Evolutionary conservation across 1,140 invertebrate genomes (phyloP).

Genomic region (Polypedilum vanderplanki): DNA sequence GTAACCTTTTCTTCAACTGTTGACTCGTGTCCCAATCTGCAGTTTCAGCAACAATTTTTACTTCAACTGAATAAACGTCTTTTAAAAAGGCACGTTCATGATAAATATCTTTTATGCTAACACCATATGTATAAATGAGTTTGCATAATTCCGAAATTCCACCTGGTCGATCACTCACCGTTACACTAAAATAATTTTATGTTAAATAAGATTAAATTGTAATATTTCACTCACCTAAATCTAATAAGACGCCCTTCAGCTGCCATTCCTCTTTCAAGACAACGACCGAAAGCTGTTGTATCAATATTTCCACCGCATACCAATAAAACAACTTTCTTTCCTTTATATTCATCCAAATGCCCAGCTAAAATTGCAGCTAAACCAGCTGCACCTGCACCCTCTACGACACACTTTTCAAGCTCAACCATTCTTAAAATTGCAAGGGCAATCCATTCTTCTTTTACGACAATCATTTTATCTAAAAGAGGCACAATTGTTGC

Average conservation of each 20-base stretch:
- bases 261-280: conserved; percentile 81
- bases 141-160: conserved; percentile 81
- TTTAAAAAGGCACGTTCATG: conserved; percentile 89
- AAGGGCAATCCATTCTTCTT: conserved; percentile 81
- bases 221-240: too few species aligned
- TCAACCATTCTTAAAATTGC: conserved; percentile 81
- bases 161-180: conserved; percentile 76
- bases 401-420: conserved; percentile 86
- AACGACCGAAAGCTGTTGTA: conserved; percentile 80
- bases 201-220: too few species aligned
- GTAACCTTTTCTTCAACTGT: conserved; percentile 55
- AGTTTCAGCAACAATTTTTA: conserved; percentile 80
- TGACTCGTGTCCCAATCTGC: conserved; percentile 67
- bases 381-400: conserved; percentile 83
- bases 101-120: conserved; percentile 89
- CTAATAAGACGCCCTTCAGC: conserved; percentile 80
- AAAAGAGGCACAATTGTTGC: conserved; percentile 66
- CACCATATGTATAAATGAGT: conserved; percentile 65
- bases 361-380: conserved; percentile 81
- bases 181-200: too few species aligned
- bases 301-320: conserved; percentile 91
- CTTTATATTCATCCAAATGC: conserved; percentile 71
- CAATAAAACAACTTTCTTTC: conserved; percentile 74
- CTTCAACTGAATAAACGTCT: conserved; percentile 74
- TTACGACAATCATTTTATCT: conserved; percentile 78